Evolutionary conservation across 2,113 vertebrate genomes (phyloP).

Genomic region (Stegostoma tigrinum): DNA sequence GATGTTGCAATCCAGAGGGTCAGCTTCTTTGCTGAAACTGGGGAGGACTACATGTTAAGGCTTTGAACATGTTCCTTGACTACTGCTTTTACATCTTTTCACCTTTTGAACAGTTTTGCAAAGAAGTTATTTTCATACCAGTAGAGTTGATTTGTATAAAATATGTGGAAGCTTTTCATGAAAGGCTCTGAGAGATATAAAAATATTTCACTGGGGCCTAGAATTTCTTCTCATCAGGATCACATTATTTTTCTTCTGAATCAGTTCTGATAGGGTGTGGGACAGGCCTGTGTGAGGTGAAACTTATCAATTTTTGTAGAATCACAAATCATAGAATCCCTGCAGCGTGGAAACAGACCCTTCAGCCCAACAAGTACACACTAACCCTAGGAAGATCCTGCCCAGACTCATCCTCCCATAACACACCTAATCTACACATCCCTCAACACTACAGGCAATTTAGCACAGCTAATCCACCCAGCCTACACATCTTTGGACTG

Average conservation of each 20-base stretch:
- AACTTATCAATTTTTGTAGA: background rate
- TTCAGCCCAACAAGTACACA: no score
- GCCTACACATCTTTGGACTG: no score
- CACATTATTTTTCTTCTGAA: background rate
- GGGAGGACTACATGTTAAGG: background rate
- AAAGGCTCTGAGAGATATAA: background rate
- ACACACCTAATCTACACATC: no score
- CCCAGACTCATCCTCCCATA: no score
- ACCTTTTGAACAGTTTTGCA: background rate
- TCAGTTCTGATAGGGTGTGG: background rate
- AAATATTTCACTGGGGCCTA: background rate
- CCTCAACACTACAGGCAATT: no score
- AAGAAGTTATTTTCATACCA: background rate
- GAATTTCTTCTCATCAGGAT: background rate
- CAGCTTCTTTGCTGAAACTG: background rate
- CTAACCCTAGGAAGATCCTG: no score
- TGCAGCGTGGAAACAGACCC: no score
- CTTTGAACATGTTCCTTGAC: background rate
- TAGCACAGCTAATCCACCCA: no score
- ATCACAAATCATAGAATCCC: no score
- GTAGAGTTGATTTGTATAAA: background rate
- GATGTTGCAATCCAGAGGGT: background rate
- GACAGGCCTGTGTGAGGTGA: background rate
- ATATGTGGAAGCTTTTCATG: background rate
- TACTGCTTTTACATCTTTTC: no score